Evolutionary conservation across 2,797 vertebrate genomes (phyloP), one percentile per base, ranked within the genome.

Genomic region (Sarcophilus harrisii): DNA sequence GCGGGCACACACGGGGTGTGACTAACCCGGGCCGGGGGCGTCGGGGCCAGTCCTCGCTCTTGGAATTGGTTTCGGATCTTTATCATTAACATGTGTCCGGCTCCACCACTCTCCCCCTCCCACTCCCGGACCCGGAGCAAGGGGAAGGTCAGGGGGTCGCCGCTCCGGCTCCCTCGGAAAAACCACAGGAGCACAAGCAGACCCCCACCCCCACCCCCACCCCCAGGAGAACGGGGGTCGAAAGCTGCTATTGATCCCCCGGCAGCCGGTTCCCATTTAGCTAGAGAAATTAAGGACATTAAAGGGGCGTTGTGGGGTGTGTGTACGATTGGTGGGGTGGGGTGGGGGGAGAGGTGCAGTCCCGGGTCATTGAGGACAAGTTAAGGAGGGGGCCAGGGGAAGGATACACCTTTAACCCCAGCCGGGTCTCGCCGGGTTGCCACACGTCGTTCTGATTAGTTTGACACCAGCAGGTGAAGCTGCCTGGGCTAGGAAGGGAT

Each of bases 61-160:
- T 97, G 94, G 96, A 98, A 98, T 98, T 93, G 96, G 98, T 98
- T 98, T 98, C 97, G 98, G 98, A 98, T 98, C 98, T 99, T 99
- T 99, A 99, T 99, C 99, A 99, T 99, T 99, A 99, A 99, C 99
- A 99, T 98, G 99, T 99, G 99, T 99, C 73, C 73, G 28, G 73
- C 24, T 87, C 73, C 66, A 81, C n/a, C n/a, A 29, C 18, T n/a
- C 38, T 10, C 62, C 21, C 1, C 38, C 99, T 98, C 98, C 94
- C 13, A 89, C 96, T 97, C 97, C 95, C 92, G 95, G 97, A 98
- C 98, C 95, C 97, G 98, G 98, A 98, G 98, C 98, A 97, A 98
- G 98, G 97, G 98, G 98, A 97, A 98, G 99, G 99, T 98, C 99
- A 98, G 98, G 58, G 98, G 99, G 99, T 99, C 98, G 98, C 97